Conservation (phyloP, 2,888 invertebrate species). For the Dolichopus griseipennis region DNA sequence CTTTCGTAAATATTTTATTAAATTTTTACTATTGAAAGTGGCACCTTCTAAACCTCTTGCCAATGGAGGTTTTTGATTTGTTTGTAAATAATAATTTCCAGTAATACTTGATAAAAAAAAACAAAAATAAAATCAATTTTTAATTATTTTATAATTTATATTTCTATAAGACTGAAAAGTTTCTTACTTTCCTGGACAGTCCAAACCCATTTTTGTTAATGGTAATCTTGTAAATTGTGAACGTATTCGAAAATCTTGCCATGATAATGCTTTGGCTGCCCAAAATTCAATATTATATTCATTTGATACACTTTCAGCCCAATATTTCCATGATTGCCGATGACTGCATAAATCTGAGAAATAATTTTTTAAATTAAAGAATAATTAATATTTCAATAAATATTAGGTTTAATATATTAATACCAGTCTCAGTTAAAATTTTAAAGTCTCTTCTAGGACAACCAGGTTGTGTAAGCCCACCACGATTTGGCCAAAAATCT, state of each 20-base stretch:
- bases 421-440: slow-evolving; percentile 24
- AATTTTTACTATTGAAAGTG: neutral
- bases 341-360: slow-evolving; percentile 47
- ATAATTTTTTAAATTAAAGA: neutral
- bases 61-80: slow-evolving; percentile 20
- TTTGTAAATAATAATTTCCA: slow-evolving; percentile 23
- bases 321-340: slow-evolving; percentile 49
- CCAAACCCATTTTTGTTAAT: slow-evolving; percentile 15
- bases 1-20: too few species aligned
- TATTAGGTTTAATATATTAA: too few species aligned
- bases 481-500: slow-evolving; percentile 42
- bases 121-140: neutral
- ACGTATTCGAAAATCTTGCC: slow-evolving; percentile 40
- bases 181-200: slow-evolving; percentile 15
- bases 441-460: slow-evolving; percentile 24
- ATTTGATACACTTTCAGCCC: slow-evolving; percentile 43
- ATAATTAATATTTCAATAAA: too few species aligned
- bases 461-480: slow-evolving; percentile 24
- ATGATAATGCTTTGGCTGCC: slow-evolving; percentile 45
- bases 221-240: neutral
- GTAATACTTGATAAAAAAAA: slow-evolving; percentile 1
- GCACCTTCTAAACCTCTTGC: slow-evolving; percentile 9
- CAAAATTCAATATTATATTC: slow-evolving; percentile 34
- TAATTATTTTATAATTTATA: neutral
- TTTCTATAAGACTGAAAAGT: neutral